phyloP scores from a whole-genome alignment of 2,113 vertebrate genomes.

The Tor tambroides region DNA sequence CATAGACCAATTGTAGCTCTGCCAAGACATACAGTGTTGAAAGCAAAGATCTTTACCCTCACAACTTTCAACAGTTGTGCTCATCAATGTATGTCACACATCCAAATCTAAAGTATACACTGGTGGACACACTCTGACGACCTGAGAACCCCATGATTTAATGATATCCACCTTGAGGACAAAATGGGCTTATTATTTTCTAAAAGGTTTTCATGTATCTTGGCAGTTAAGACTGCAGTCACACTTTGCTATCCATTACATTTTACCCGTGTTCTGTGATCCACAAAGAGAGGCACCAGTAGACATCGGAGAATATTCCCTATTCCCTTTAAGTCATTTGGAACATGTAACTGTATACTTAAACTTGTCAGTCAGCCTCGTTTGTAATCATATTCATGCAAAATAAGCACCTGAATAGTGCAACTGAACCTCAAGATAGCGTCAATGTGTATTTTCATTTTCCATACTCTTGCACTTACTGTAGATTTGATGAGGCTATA shows the following conservation, averaged over 20 bases:
- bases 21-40: background rate
- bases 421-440: background rate
- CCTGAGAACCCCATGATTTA: background rate
- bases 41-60: background rate
- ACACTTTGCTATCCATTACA: slow-evolving; percentile 5
- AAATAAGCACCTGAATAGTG: slow-evolving; percentile 19
- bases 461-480: slow-evolving; percentile 26
- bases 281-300: background rate
- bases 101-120: slow-evolving; percentile 12
- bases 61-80: background rate
- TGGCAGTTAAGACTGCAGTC: background rate
- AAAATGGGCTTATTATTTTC: background rate
- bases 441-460: slow-evolving; percentile 49
- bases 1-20: background rate
- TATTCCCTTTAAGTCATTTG: background rate
- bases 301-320: background rate
- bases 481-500: slow-evolving; percentile 25
- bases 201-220: slow-evolving; percentile 16
- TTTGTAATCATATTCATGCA: slow-evolving; percentile 37
- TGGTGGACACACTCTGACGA: background rate
- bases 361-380: slow-evolving; percentile 40
- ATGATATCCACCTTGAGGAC: background rate
- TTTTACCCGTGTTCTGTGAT: background rate
- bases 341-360: background rate
- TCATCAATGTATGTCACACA: background rate